These are phyloP conservation scores for Melinaea marsaeus DNA, from an alignment of 2,888 invertebrate species.

Conservation along the genomic window DNA sequence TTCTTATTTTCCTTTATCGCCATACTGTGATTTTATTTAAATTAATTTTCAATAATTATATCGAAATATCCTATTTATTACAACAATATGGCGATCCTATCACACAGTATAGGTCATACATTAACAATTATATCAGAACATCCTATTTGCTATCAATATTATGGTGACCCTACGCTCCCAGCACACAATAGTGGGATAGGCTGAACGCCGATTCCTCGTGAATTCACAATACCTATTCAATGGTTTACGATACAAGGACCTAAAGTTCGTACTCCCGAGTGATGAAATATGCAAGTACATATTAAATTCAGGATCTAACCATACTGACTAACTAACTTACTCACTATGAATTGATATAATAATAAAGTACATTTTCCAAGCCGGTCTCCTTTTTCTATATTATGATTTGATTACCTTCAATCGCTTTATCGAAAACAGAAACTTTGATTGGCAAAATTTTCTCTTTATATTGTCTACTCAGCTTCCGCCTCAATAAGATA, in stretches of 20 bases:
- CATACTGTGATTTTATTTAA: no score
- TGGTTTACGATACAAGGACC: conserved; percentile 34
- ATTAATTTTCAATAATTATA: no score
- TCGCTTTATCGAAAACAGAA: conserved; percentile 4
- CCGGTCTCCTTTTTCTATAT: neutral
- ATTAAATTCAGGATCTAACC: conserved; percentile 18
- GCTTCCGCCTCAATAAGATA: conserved; percentile 2
- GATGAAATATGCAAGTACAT: conserved; percentile 28
- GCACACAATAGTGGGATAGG: conserved; percentile 54
- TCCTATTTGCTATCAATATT: neutral
- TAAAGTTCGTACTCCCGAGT: conserved; percentile 26
- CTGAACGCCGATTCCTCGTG: conserved; percentile 45
- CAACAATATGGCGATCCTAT: no score
- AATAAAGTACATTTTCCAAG: neutral
- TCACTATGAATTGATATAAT: neutral
- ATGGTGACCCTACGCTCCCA: conserved; percentile 11
- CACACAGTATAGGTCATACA: neutral
- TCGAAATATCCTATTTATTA: no score
- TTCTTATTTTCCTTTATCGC: no score
- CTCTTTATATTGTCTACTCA: conserved; percentile 6
- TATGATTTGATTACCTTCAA: neutral
- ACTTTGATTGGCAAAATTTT: conserved; percentile 6
- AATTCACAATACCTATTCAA: conserved; percentile 48
- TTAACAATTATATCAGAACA: neutral
- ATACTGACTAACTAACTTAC: neutral